Percentiles rank a stretch among this genome's conserved stretches.
phyloP scores from a whole-genome alignment of 92 coral and sea anemone genomes.

The Diadumene lineata region DNA sequence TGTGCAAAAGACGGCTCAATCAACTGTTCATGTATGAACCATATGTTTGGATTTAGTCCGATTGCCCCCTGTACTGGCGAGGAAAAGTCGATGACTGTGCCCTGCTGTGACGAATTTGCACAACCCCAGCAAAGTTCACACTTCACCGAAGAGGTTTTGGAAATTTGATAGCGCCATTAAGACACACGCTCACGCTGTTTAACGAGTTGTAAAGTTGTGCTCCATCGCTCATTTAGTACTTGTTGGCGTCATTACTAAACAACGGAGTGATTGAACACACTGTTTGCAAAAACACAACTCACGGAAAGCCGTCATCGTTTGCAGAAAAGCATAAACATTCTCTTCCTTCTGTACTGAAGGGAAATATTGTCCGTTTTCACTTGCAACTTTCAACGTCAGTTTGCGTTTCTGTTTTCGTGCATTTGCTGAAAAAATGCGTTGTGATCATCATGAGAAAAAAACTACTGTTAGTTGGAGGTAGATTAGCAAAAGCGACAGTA shows the following conservation, averaged over 20 bases:
- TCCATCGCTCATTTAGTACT: background rate
- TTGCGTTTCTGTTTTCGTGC: background rate
- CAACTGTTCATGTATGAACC: background rate
- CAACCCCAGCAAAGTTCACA: constrained; percentile 33
- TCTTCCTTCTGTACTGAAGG: background rate
- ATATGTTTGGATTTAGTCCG: constrained; percentile 2
- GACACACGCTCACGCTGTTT: constrained; percentile 54
- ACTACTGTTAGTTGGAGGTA: background rate
- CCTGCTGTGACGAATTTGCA: constrained; percentile 32
- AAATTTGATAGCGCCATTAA: constrained; percentile 69
- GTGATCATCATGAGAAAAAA: background rate
- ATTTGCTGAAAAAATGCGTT: background rate
- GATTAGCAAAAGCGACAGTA: background rate
- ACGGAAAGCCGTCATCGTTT: background rate
- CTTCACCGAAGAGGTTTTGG: constrained; percentile 23
- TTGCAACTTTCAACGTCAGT: too few species aligned
- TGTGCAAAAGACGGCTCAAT: too few species aligned
- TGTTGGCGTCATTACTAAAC: constrained; percentile 1
- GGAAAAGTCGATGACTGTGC: background rate
- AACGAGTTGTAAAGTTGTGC: constrained; percentile 36
- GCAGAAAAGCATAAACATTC: background rate
- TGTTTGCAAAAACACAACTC: background rate
- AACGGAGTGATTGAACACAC: background rate
- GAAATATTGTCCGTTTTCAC: background rate
- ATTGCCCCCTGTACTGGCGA: constrained; percentile 10